A percentile compares a stretch with the other conserved stretches of the same genome.
Evolutionary conservation across 2,888 invertebrate species (phyloP).

Genomic region (Yponomeuta malinellus): DNA sequence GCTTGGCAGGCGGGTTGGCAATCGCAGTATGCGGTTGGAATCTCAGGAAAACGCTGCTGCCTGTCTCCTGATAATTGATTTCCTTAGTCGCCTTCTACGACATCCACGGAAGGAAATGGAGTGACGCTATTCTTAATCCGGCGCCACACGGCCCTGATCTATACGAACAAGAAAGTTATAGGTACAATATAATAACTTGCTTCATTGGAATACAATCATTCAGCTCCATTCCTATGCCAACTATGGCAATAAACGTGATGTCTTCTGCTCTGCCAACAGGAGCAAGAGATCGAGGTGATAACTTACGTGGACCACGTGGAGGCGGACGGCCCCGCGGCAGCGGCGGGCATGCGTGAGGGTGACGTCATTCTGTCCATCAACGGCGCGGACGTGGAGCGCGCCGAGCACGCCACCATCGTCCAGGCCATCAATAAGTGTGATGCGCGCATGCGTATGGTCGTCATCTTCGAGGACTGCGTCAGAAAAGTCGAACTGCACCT

Average conservation of each 20-base stretch:
- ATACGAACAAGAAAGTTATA: too few relatives aligned
- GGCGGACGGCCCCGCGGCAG: slow-evolving; percentile 92
- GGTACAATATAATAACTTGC: too few relatives aligned
- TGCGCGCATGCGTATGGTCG: slow-evolving; percentile 94
- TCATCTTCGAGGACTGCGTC: slow-evolving; percentile 97
- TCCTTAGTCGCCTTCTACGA: too few relatives aligned
- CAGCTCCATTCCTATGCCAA: neutral
- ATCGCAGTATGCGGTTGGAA: too few relatives aligned
- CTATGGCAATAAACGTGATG: neutral
- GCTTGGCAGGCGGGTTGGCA: too few relatives aligned
- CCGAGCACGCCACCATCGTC: slow-evolving; percentile 96
- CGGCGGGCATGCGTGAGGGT: slow-evolving; percentile 96
- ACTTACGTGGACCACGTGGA: slow-evolving; percentile 98
- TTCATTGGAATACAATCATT: neutral
- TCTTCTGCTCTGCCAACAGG: slow-evolving; percentile 51
- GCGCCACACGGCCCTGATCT: too few relatives aligned
- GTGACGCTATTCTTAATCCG: too few relatives aligned
- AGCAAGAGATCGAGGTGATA: slow-evolving; percentile 95
- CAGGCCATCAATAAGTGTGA: slow-evolving; percentile 93
- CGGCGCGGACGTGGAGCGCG: slow-evolving; percentile 95
- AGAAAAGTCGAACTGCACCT: slow-evolving; percentile 95
- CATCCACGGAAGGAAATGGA: too few relatives aligned
- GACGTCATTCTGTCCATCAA: slow-evolving; percentile 98
- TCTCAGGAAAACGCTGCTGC: too few relatives aligned
- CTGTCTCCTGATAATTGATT: too few relatives aligned